Conservation (phyloP, 2,797 vertebrate genomes). For the Odontamblyopus lacepedii region DNA sequence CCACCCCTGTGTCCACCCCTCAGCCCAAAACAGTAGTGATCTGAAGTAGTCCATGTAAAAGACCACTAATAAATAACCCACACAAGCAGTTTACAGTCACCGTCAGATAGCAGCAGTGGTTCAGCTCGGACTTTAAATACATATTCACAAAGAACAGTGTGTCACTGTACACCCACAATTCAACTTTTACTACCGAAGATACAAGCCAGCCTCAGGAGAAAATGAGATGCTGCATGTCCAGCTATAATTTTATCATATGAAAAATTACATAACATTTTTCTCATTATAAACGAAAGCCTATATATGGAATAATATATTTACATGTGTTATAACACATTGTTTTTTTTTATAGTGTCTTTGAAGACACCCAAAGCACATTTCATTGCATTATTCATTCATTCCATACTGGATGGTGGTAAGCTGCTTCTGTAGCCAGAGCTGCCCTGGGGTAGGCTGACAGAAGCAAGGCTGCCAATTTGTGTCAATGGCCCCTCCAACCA, state of each 20-base stretch:
- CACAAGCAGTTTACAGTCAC: constrained; percentile 83
- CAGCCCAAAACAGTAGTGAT: constrained; percentile 53
- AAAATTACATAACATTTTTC: constrained; percentile 7
- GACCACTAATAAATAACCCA: constrained; percentile 81
- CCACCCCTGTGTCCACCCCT: constrained; percentile 6
- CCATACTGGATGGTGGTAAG: too few species aligned
- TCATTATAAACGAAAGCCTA: not conserved
- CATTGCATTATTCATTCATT: too few species aligned
- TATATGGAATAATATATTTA: not conserved
- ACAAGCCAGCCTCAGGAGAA: constrained; percentile 4
- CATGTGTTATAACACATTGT: not conserved
- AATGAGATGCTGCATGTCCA: too few species aligned
- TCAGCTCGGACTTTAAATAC: constrained; percentile 80
- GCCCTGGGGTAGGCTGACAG: too few species aligned
- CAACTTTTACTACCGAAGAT: constrained; percentile 65
- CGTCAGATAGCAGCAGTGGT: constrained; percentile 85
- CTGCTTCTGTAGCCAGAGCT: too few species aligned
- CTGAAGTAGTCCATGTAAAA: constrained; percentile 64
- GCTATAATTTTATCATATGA: constrained; percentile 56
- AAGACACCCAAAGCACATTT: too few species aligned
- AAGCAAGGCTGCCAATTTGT: too few species aligned
- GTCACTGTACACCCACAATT: constrained; percentile 75
- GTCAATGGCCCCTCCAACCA: too few species aligned
- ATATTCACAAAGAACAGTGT: constrained; percentile 80
- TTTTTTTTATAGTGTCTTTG: too few species aligned